Percentiles rank a stretch among this genome's conserved stretches.
Conservation (phyloP, 1,140 invertebrate genomes). For the Camponotus pennsylvanicus region DNA sequence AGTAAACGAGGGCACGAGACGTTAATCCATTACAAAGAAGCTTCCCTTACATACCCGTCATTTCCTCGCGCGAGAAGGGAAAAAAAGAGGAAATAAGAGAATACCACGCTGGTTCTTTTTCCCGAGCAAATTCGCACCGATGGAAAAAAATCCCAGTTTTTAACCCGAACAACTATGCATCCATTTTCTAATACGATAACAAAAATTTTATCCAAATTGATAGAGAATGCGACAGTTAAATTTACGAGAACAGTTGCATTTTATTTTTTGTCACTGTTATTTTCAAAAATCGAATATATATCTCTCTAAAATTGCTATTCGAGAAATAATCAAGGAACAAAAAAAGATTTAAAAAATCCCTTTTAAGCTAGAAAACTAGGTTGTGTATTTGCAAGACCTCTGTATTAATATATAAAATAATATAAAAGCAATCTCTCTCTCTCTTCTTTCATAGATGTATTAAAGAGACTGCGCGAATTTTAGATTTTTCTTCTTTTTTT, state of each 20-base stretch:
- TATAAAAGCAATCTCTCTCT: not conserved
- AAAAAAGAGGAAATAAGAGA: not conserved
- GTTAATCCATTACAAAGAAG: slow-evolving; percentile 57
- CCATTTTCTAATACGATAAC: not conserved
- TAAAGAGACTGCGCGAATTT: no score
- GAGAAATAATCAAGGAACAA: not conserved
- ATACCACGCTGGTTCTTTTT: slow-evolving; percentile 3
- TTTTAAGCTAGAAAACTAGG: not conserved
- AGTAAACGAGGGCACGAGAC: slow-evolving; percentile 52
- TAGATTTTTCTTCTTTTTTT: not conserved
- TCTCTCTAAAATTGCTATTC: not conserved
- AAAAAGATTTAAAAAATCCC: not conserved
- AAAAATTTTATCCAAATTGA: not conserved
- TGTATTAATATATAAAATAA: slow-evolving; percentile 5
- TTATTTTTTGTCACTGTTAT: not conserved
- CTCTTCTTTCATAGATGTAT: no score
- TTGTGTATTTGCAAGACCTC: not conserved
- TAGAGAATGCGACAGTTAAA: not conserved
- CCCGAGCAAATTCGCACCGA: not conserved
- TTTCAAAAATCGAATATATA: slow-evolving; percentile 3
- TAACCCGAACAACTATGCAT: not conserved
- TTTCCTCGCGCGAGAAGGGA: not conserved
- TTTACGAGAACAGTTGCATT: not conserved
- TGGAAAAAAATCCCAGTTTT: not conserved
- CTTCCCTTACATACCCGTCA: slow-evolving; percentile 30